Conservation (phyloP, 2,113 vertebrate species). For the Mixornis gularis region DNA sequence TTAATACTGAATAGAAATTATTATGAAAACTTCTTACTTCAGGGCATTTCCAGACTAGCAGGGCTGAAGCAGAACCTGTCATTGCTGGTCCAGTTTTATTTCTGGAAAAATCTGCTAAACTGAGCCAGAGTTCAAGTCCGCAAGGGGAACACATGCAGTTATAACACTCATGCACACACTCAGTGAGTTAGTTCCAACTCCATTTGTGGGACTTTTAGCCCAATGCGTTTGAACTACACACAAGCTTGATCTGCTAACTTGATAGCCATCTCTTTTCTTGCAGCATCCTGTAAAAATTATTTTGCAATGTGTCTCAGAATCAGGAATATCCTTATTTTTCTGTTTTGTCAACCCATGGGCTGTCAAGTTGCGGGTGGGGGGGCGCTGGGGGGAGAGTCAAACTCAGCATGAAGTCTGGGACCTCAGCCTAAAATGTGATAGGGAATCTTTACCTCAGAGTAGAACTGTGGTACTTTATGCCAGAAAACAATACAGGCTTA, state of each 20-base stretch:
- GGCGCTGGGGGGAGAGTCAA: not conserved
- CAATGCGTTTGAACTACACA: conserved; percentile 10
- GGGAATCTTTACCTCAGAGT: conserved; percentile 24
- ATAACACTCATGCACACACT: not conserved
- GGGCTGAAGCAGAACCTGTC: conserved; percentile 63
- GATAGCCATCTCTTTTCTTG: not conserved
- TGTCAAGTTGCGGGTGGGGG: not conserved
- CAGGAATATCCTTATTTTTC: conserved; percentile 3
- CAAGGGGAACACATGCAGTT: conserved; percentile 9
- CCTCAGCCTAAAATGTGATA: conserved; percentile 22
- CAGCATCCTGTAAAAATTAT: conserved; percentile 3
- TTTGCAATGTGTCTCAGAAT: not conserved
- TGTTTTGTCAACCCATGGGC: not conserved
- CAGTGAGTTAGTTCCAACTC: not conserved
- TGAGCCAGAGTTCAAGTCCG: conserved; percentile 32
- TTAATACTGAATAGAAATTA: conserved; percentile 64
- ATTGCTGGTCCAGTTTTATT: conserved; percentile 65
- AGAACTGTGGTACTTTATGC: not conserved
- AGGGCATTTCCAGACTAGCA: conserved; percentile 50
- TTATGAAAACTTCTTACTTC: conserved; percentile 69
- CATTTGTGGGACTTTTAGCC: not conserved
- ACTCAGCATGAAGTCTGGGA: not conserved
- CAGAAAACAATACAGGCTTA: not conserved
- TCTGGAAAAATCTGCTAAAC: conserved; percentile 43
- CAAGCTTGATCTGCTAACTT: not conserved